A percentile compares a stretch with the other conserved stretches of the same genome.
Conservation (phyloP, 2,797 vertebrate genomes). For the Microctenopoma steveboyesi region DNA sequence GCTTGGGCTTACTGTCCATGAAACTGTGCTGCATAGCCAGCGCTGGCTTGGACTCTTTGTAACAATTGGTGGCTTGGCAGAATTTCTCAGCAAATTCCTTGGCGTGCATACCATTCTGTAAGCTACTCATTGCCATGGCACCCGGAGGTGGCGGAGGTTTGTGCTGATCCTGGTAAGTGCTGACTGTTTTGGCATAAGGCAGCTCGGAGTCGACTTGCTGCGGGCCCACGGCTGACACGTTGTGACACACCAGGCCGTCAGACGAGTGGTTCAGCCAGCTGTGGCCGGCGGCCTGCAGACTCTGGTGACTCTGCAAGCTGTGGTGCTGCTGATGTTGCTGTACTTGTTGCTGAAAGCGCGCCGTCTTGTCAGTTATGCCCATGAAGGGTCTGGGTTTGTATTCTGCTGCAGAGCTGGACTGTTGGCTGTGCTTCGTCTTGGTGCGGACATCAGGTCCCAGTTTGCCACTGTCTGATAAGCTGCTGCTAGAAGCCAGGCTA, state of each 20-base stretch:
- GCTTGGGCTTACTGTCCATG: constrained; percentile 84
- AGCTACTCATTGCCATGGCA: constrained; percentile 69
- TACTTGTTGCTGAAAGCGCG: constrained; percentile 83
- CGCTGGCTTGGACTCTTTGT: constrained; percentile 85
- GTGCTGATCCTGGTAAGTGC: constrained; percentile 82
- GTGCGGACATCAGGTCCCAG: constrained; percentile 88
- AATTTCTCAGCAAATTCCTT: constrained; percentile 85
- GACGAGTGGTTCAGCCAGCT: constrained; percentile 86
- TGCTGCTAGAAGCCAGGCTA: constrained; percentile 89
- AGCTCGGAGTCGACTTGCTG: constrained; percentile 83
- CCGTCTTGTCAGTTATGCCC: constrained; percentile 96
- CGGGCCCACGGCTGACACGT: constrained; percentile 67
- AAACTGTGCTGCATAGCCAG: constrained; percentile 82
- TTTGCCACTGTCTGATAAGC: constrained; percentile 88
- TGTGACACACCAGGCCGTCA: constrained; percentile 78
- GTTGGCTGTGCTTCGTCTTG: constrained; percentile 82
- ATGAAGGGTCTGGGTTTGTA: constrained; percentile 95
- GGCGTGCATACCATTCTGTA: constrained; percentile 86
- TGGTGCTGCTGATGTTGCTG: constrained; percentile 61
- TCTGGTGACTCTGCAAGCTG: constrained; percentile 64
- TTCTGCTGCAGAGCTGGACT: constrained; percentile 74
- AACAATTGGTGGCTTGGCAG: constrained; percentile 83
- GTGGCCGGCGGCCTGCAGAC: constrained; percentile 70
- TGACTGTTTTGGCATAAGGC: constrained; percentile 78
- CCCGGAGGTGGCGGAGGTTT: constrained; percentile 79